These are phyloP conservation scores for Acanthaster planci DNA, from an alignment of 35 echinoderm and acorn worm genomes.

Conservation along the genomic window DNA sequence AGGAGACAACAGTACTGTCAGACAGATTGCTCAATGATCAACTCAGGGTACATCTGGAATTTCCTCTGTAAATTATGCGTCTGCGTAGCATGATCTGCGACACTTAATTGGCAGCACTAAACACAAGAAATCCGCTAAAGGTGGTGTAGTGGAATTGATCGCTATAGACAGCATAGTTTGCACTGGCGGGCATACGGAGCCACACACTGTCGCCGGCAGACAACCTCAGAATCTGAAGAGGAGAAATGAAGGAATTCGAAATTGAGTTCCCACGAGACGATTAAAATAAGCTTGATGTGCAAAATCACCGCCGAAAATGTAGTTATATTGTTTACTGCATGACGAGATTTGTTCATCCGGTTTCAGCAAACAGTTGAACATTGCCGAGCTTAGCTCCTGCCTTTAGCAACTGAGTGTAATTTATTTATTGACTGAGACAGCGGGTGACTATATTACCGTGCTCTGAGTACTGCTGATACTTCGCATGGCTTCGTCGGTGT, in stretches of 20 bases:
- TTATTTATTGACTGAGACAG: neutral
- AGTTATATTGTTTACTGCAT: too few species aligned
- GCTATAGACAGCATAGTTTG: constrained; percentile 56
- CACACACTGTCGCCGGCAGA: constrained; percentile 48
- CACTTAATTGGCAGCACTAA: neutral
- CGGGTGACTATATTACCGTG: neutral
- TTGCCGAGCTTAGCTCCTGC: too few species aligned
- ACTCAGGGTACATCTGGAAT: too few species aligned
- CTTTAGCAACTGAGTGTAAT: too few species aligned
- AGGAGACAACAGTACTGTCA: too few species aligned
- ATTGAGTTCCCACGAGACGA: too few species aligned
- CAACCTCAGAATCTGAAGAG: neutral
- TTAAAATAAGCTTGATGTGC: too few species aligned
- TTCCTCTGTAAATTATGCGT: too few species aligned
- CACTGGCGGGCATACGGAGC: constrained; percentile 42
- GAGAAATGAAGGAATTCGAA: neutral
- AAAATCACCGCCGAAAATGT: too few species aligned
- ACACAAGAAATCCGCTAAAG: constrained; percentile 58
- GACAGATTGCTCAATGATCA: too few species aligned
- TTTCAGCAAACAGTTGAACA: too few species aligned
- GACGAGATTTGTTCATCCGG: too few species aligned
- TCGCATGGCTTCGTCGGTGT: constrained; percentile 48
- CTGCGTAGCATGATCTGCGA: neutral
- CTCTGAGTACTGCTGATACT: constrained; percentile 69
- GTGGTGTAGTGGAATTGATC: constrained; percentile 55